These are phyloP conservation scores for Psylliodes chrysocephalus DNA, from an alignment of 2,888 invertebrate genomes.

Conservation along the genomic window DNA sequence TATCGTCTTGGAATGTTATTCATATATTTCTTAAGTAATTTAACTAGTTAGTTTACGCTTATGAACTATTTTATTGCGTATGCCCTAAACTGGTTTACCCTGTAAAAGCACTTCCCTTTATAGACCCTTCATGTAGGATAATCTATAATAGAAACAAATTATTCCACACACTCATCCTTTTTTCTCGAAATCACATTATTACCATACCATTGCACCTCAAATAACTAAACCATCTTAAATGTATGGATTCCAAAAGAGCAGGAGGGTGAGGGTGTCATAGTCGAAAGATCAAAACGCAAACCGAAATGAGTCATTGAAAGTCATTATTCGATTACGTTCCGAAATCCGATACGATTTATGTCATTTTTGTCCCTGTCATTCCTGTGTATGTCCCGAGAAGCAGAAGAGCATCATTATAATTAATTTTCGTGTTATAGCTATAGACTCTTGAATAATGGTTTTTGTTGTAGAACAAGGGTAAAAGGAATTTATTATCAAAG, in stretches of 20 bases:
- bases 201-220: constrained; percentile 39
- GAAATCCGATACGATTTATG: constrained; percentile 38
- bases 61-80: too few relatives aligned
- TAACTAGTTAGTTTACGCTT: too few relatives aligned
- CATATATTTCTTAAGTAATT: too few relatives aligned
- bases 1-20: too few relatives aligned
- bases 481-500: constrained; percentile 16
- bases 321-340: constrained; percentile 42
- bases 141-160: constrained; percentile 20
- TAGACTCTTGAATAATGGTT: constrained; percentile 21
- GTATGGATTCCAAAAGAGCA: constrained; percentile 26
- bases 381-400: not conserved
- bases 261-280: constrained; percentile 43
- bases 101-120: too few relatives aligned
- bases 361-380: constrained; percentile 14
- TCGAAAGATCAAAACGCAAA: constrained; percentile 43
- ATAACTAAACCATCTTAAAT: constrained; percentile 23
- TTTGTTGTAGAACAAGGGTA: constrained; percentile 3
- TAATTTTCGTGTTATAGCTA: constrained; percentile 26
- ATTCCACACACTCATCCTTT: constrained; percentile 17
- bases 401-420: constrained; percentile 28
- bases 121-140: too few relatives aligned
- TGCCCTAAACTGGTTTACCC: too few relatives aligned
- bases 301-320: constrained; percentile 39
- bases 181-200: constrained; percentile 31